phyloP scores from a whole-genome alignment of 2,797 vertebrate genomes.

The Halcyon smyrnensis region DNA sequence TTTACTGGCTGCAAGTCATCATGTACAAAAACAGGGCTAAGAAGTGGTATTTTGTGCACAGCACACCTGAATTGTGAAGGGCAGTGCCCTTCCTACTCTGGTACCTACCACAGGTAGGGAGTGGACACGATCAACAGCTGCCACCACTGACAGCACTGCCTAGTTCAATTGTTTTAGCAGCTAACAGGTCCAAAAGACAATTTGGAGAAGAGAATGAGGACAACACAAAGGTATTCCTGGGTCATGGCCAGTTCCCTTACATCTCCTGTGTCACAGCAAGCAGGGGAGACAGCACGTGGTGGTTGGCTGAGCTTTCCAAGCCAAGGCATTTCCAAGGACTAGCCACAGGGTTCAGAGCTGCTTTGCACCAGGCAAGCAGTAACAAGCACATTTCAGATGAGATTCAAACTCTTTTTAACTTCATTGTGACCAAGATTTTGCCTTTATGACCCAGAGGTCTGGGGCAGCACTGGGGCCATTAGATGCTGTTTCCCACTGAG shows the following conservation, averaged over 20 bases:
- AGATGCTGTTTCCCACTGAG: background rate
- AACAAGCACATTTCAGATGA: background rate
- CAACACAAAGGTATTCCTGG: background rate
- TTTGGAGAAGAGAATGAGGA: background rate
- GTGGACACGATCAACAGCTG: fast-evolving
- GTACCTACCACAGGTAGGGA: background rate
- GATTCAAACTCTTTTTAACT: background rate
- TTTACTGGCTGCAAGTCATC: background rate
- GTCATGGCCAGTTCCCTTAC: background rate
- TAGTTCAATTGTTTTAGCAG: background rate
- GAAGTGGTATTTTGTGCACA: background rate
- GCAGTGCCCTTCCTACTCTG: background rate
- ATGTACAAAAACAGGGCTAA: background rate
- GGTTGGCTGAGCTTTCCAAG: background rate
- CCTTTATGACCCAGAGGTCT: background rate
- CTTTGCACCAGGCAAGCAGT: background rate
- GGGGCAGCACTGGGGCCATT: background rate
- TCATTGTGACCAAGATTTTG: background rate
- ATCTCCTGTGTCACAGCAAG: background rate
- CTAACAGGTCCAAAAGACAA: background rate
- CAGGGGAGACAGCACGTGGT: fast-evolving
- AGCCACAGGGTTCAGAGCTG: background rate
- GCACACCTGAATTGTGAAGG: background rate
- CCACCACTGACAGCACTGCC: background rate
- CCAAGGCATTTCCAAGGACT: background rate